Evolutionary conservation across 2,888 invertebrate genomes (phyloP).

Genomic region (Mimas tiliae): DNA sequence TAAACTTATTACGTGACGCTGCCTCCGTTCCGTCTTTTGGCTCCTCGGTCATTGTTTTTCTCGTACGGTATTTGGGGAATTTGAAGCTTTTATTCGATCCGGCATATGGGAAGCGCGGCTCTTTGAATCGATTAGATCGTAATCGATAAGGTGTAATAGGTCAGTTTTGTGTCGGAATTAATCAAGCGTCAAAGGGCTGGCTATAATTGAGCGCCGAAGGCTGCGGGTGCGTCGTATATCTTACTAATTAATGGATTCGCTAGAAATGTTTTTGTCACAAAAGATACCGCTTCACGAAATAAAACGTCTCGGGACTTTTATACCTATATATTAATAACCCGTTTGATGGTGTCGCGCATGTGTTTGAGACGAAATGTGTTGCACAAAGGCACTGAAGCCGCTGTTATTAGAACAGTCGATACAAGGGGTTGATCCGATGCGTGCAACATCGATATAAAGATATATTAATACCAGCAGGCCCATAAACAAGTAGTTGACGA

Average conservation of each 20-base stretch:
- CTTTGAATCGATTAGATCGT: constrained; percentile 81
- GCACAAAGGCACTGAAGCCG: constrained; percentile 38
- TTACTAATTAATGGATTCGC: constrained; percentile 82
- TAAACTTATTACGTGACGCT: constrained; percentile 79
- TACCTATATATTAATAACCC: constrained; percentile 34
- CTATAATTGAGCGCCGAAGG: constrained; percentile 75
- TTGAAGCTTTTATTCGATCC: constrained; percentile 66
- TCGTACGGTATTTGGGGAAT: constrained; percentile 70
- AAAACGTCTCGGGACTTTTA: constrained; percentile 49
- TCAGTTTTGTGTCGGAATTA: constrained; percentile 82
- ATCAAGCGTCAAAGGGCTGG: constrained; percentile 81
- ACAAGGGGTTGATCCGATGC: constrained; percentile 50
- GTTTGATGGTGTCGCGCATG: constrained; percentile 42
- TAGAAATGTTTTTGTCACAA: constrained; percentile 75
- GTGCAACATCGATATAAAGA: constrained; percentile 73
- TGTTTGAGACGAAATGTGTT: constrained; percentile 27
- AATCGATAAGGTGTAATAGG: constrained; percentile 78
- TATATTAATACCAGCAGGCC: constrained; percentile 76
- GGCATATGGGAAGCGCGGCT: constrained; percentile 77
- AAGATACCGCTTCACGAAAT: constrained; percentile 67
- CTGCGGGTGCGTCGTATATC: constrained; percentile 77
- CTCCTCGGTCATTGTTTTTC: constrained; percentile 79
- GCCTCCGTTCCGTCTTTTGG: constrained; percentile 70
- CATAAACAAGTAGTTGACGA: constrained; percentile 79
- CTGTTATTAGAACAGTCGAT: constrained; percentile 37